Percentiles rank a stretch among this genome's conserved stretches.
phyloP scores from a whole-genome alignment of 2,888 invertebrate genomes.

The Cheiracanthium punctorium region DNA sequence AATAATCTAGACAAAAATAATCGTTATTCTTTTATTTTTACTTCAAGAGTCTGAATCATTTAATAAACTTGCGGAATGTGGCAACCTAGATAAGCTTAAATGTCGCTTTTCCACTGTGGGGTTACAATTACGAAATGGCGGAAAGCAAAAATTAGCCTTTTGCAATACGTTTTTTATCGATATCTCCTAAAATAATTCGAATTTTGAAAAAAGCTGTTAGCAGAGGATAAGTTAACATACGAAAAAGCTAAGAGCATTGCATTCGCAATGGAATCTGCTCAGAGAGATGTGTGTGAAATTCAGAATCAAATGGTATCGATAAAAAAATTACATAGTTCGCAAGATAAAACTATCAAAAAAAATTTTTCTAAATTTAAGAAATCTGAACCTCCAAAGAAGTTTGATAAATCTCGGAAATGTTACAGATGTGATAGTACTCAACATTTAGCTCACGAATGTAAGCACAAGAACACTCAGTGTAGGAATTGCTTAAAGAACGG shows the following conservation, averaged over 20 bases:
- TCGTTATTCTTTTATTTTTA: too few relatives aligned
- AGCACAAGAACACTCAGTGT: slow-evolving; percentile 52
- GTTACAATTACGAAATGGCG: too few relatives aligned
- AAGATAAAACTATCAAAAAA: slow-evolving; percentile 42
- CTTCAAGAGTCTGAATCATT: too few relatives aligned
- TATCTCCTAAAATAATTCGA: too few relatives aligned
- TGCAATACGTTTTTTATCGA: too few relatives aligned
- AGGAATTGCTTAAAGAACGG: slow-evolving; percentile 52
- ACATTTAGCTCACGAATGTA: slow-evolving; percentile 53
- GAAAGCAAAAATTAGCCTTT: too few relatives aligned
- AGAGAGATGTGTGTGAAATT: slow-evolving; percentile 49
- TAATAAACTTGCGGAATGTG: too few relatives aligned
- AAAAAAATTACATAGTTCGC: slow-evolving; percentile 32
- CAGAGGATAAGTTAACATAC: slow-evolving; percentile 45
- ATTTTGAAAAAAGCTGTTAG: slow-evolving; percentile 49
- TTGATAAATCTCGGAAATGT: slow-evolving; percentile 49
- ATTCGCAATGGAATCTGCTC: slow-evolving; percentile 48
- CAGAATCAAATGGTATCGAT: slow-evolving; percentile 51
- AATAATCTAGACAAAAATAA: too few relatives aligned
- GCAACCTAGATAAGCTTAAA: too few relatives aligned
- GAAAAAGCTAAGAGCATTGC: slow-evolving; percentile 44
- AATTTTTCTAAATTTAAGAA: slow-evolving; percentile 49
- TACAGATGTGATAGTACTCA: slow-evolving; percentile 54
- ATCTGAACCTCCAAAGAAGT: slow-evolving; percentile 40
- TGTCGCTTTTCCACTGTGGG: too few relatives aligned